A percentile compares a stretch with the other conserved stretches of the same genome.
Evolutionary conservation across 1,140 invertebrate species (phyloP).

Genomic region (Trissolcus basalis): DNA sequence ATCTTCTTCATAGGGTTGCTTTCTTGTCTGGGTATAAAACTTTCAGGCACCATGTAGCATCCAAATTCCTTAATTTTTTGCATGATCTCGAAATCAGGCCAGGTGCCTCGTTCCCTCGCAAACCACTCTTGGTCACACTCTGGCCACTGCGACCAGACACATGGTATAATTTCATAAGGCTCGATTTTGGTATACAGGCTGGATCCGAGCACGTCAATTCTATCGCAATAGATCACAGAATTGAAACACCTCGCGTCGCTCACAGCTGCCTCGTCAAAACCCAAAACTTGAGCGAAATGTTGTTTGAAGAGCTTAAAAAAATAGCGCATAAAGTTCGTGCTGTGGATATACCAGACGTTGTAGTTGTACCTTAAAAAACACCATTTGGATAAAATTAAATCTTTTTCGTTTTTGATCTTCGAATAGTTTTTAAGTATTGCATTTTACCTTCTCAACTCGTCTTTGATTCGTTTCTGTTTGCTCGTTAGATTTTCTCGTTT

Average conservation of each 20-base stretch:
- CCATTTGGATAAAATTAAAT: too few species aligned
- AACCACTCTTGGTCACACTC: conserved; percentile 81
- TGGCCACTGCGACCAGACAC: conserved; percentile 81
- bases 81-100: conserved; percentile 81
- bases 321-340: conserved; percentile 78
- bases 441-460: conserved; percentile 60
- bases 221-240: conserved; percentile 79
- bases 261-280: conserved; percentile 74
- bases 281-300: conserved; percentile 75
- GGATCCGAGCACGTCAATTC: conserved; percentile 54
- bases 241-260: conserved; percentile 76
- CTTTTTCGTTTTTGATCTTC: too few species aligned
- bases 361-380: conserved; percentile 62
- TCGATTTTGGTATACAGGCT: conserved; percentile 65
- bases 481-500: conserved; percentile 56
- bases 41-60: conserved; percentile 82
- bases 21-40: conserved; percentile 78
- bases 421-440: too few species aligned
- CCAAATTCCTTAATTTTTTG: conserved; percentile 81
- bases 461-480: conserved; percentile 73
- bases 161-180: conserved; percentile 80
- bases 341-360: conserved; percentile 79
- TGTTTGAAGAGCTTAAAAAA: conserved; percentile 79
- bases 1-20: conserved; percentile 78
- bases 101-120: conserved; percentile 78